Evolutionary conservation across 2,797 vertebrate species (phyloP).

Genomic region (Acanthurus tractus): DNA sequence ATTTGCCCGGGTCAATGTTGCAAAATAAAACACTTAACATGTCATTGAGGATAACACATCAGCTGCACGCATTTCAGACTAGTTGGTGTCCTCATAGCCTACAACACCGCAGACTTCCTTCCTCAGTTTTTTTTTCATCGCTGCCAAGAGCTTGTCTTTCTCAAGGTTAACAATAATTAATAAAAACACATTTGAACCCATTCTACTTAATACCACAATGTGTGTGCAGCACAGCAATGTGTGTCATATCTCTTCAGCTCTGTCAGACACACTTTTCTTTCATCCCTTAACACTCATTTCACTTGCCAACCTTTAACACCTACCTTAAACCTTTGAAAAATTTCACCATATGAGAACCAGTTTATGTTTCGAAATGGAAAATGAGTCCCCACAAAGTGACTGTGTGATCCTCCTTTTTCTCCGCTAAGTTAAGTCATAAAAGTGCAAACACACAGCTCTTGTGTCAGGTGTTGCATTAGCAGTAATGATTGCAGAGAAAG

Average conservation of each 20-base stretch:
- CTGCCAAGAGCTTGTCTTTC: fast-evolving
- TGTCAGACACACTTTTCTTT: not conserved
- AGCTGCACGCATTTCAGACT: constrained; percentile 8
- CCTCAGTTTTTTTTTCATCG: not conserved
- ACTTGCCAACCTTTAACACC: not conserved
- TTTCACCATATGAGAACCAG: not conserved
- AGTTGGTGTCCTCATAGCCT: constrained; percentile 1
- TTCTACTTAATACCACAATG: not conserved
- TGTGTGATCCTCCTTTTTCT: not conserved
- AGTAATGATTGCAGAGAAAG: constrained; percentile 54
- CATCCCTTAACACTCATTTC: not conserved
- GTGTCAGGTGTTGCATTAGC: constrained; percentile 4
- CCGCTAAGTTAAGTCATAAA: not conserved
- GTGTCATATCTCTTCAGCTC: not conserved
- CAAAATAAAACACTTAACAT: constrained; percentile 13
- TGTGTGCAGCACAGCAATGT: not conserved
- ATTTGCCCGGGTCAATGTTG: not conserved
- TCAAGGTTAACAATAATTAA: not conserved
- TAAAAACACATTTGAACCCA: not conserved
- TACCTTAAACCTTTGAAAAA: not conserved
- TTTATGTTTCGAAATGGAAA: not conserved
- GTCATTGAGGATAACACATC: not conserved
- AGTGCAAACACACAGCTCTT: not conserved
- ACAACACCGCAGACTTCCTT: constrained; percentile 48
- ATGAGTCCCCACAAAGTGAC: not conserved